Percentiles rank a stretch among this genome's conserved stretches.
phyloP scores from a whole-genome alignment of 2,113 vertebrate species.

The Pycnonotus jocosus region DNA sequence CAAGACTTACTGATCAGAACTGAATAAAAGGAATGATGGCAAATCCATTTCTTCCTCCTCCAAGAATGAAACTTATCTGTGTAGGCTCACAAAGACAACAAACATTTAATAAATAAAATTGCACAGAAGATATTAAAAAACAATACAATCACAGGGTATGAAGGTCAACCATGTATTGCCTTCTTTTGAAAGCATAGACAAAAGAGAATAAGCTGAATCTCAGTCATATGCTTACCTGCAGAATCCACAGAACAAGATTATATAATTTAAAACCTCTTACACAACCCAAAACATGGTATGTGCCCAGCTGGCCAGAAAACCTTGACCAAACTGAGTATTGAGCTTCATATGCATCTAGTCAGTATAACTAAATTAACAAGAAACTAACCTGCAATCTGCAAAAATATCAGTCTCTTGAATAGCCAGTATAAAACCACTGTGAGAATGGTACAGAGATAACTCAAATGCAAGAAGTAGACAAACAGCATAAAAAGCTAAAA shows the following conservation, averaged over 20 bases:
- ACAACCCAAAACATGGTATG: not conserved
- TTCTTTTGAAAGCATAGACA: not conserved
- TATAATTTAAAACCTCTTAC: not conserved
- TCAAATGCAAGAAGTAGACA: not conserved
- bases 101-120: not conserved
- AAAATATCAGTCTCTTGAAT: not conserved
- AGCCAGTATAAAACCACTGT: not conserved
- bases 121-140: not conserved
- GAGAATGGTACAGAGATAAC: not conserved
- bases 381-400: not conserved
- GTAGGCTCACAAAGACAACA: not conserved
- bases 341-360: not conserved
- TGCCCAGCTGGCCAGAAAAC: not conserved
- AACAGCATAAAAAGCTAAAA: not conserved
- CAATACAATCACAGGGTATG: not conserved
- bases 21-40: not conserved
- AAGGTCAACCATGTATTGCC: not conserved
- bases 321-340: not conserved
- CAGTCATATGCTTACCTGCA: not conserved
- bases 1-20: not conserved
- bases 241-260: not conserved
- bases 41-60: not conserved
- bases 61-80: not conserved
- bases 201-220: not conserved
- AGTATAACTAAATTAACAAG: not conserved